These are phyloP conservation scores for Microctonus aethiopoides DNA, from an alignment of 2,888 invertebrate genomes.

Conservation along the genomic window DNA sequence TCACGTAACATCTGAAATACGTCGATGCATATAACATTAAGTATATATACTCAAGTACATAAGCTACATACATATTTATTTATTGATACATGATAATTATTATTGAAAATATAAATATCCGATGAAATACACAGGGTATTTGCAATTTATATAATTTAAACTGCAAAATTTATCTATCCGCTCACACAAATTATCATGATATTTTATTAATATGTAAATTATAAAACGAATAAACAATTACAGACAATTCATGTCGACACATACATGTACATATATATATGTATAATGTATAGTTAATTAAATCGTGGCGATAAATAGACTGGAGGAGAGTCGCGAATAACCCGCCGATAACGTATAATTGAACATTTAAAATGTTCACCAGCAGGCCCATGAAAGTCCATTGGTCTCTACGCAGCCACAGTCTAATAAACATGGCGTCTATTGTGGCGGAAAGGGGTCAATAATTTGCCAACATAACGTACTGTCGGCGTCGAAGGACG, in stretches of 20 bases:
- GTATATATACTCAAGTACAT: no score
- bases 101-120: no score
- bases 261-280: not conserved
- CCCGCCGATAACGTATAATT: slow-evolving; percentile 4
- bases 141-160: no score
- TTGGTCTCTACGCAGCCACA: slow-evolving; percentile 6
- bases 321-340: not conserved
- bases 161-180: not conserved
- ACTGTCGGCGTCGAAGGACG: slow-evolving; percentile 17
- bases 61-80: no score
- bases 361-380: slow-evolving; percentile 11
- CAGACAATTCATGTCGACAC: not conserved
- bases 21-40: no score
- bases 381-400: not conserved
- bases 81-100: no score
- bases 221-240: not conserved
- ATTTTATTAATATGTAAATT: not conserved
- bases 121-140: no score
- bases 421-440: slow-evolving; percentile 12
- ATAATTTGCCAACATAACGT: slow-evolving; percentile 5
- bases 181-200: not conserved
- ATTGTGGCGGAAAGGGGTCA: not conserved
- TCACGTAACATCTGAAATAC: no score
- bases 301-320: not conserved
- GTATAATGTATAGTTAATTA: not conserved